Evolutionary conservation across 2,888 invertebrate species (phyloP).

Genomic region (Palloptera scutellata): DNA sequence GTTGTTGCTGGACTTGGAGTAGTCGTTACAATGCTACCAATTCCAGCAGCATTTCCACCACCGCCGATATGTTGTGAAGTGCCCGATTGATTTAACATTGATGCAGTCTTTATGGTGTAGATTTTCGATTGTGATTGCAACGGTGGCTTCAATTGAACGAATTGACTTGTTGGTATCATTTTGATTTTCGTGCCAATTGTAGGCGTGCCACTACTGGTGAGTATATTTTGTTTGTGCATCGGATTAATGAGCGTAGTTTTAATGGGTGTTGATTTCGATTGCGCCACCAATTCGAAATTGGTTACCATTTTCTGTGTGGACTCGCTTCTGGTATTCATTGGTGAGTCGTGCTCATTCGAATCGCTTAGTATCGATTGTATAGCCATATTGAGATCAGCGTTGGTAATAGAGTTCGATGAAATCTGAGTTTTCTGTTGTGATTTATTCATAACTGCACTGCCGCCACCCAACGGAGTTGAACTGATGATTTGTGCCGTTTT

Average conservation of each 20-base stretch:
- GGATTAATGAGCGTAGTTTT: constrained; percentile 39
- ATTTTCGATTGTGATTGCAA: constrained; percentile 56
- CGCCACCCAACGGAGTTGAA: constrained; percentile 25
- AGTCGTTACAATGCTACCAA: constrained; percentile 56
- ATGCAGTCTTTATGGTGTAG: constrained; percentile 57
- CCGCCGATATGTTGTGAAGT: constrained; percentile 23
- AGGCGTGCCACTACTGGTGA: constrained; percentile 30
- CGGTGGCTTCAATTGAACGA: constrained; percentile 60
- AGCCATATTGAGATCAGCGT: constrained; percentile 61
- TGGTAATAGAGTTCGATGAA: constrained; percentile 38
- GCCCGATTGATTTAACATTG: constrained; percentile 33
- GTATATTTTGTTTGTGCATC: constrained; percentile 38
- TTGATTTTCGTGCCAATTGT: constrained; percentile 58
- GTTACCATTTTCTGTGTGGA: constrained; percentile 44
- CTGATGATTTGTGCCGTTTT: constrained; percentile 32
- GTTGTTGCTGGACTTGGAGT: constrained; percentile 37
- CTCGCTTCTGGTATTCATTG: constrained; percentile 28
- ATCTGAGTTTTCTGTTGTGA: constrained; percentile 39
- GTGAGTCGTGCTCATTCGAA: constrained; percentile 47
- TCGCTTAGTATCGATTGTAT: constrained; percentile 62
- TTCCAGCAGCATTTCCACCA: constrained; percentile 39
- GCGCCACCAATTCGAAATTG: constrained; percentile 51
- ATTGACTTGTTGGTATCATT: constrained; percentile 62
- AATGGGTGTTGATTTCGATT: constrained; percentile 43
- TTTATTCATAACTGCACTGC: constrained; percentile 10